phyloP scores from a whole-genome alignment of 2,797 vertebrate genomes.

The Pangasius macronema region DNA sequence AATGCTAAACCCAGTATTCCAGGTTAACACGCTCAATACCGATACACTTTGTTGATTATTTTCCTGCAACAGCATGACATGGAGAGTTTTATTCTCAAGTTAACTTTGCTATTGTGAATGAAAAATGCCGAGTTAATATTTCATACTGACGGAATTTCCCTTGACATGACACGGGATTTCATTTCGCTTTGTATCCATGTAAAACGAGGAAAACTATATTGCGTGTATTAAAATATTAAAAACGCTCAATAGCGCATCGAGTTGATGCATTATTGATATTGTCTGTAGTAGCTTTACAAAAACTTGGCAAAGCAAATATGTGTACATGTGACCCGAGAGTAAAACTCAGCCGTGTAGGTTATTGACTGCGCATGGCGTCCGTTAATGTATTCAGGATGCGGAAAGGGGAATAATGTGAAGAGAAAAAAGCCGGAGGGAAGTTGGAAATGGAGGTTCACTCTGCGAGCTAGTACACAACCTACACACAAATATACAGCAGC shows the following conservation, averaged over 20 bases:
- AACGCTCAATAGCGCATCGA: neutral
- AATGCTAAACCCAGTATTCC: neutral
- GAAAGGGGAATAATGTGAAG: neutral
- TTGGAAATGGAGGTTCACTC: constrained; percentile 2
- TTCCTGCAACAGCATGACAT: neutral
- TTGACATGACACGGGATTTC: neutral
- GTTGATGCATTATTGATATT: neutral
- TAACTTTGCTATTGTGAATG: neutral
- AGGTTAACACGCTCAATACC: neutral
- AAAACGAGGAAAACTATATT: neutral
- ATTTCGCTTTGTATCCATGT: neutral
- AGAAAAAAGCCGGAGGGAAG: neutral
- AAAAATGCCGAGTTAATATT: neutral
- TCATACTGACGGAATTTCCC: neutral
- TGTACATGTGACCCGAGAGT: neutral
- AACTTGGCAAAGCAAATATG: neutral
- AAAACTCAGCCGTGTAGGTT: neutral
- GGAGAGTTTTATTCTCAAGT: neutral
- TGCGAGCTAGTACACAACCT: neutral
- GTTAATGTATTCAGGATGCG: neutral
- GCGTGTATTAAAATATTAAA: neutral
- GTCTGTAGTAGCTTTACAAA: neutral
- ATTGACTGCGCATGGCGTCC: neutral
- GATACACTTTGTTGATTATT: neutral
- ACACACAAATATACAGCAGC: neutral